Base-by-base conservation (phyloP, 1,140 invertebrate species). In the Harlomillsia oculata region DNA sequence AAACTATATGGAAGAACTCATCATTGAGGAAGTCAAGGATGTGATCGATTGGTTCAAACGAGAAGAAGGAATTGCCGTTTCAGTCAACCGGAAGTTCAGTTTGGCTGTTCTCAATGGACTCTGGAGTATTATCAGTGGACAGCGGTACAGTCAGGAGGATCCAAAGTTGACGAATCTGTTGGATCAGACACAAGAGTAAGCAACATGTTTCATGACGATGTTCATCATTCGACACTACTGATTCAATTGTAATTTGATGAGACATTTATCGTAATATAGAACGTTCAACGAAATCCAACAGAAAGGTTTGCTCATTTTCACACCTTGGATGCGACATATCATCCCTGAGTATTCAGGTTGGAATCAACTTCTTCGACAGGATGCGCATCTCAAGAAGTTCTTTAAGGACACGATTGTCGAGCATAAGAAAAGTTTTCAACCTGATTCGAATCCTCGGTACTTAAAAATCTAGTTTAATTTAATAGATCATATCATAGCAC, bases 41-140 rank as follows among this genome's bases (percentile, higher is more conserved):
- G 23, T 67, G 1, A 29, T 60, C 5, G 43, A 53, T 13, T 9
- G 26, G 5, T 50, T 56, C 14, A 20, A 25, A 13, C 40, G 49
- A n/a, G 60, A 62, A 18, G 44, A 21, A 8, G 55, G 50, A 20
- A 53, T 41, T 8, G 43, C 60, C 0, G 48, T 62, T 39, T 48
- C 44, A 2, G 57, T 55, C 9, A 54, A 62, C 29, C 53, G 46
- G 3, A 18, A 39, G 25, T 70, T 68, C 55, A 65, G 56, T 40
- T 50, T 65, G 30, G 56, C 66, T 0, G 81, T 89, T 28, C 69
- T 91, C 13, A 94, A 93, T 64, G 85, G 85, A 0, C 70, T 93
- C 0, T 92, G 89, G 85, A 80, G 76, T 48, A 86, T 93, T 80
- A 79, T 91, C 71, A 85, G 88, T 51, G 85, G 88, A 1, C 79